phyloP scores from a whole-genome alignment of 2,888 invertebrate species.

The Bombyx huttoni region DNA sequence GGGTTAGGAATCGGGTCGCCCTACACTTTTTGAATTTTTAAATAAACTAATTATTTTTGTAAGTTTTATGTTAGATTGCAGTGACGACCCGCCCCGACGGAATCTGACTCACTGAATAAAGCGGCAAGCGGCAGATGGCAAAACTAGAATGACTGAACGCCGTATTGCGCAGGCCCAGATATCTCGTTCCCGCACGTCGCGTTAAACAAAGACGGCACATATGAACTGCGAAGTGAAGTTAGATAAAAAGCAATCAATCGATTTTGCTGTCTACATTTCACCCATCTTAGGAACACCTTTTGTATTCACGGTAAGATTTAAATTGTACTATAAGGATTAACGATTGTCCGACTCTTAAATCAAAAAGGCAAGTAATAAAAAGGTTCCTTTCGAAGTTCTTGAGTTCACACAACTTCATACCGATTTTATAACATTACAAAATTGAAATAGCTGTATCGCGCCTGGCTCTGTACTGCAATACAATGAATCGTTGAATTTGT shows the following conservation, averaged over 20 bases:
- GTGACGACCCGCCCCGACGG: constrained; percentile 68
- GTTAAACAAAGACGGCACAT: constrained; percentile 12
- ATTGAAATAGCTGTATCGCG: neutral
- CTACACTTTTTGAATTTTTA: constrained; percentile 44
- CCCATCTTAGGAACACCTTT: neutral
- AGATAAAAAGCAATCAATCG: neutral
- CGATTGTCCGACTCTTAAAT: neutral
- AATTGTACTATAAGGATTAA: neutral
- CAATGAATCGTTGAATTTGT: neutral
- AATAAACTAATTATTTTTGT: constrained; percentile 44
- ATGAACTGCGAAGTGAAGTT: constrained; percentile 14
- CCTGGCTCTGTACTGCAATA: neutral
- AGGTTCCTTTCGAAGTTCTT: neutral
- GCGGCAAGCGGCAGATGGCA: constrained; percentile 30
- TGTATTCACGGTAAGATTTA: too few relatives aligned
- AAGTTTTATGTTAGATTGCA: constrained; percentile 35
- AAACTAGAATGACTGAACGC: constrained; percentile 34
- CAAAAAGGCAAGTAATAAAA: neutral
- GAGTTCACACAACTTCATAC: neutral
- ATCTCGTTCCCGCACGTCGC: constrained; percentile 24
- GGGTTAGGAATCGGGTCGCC: constrained; percentile 59
- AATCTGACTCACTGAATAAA: constrained; percentile 50
- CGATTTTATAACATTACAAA: neutral
- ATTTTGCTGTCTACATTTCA: constrained; percentile 1
- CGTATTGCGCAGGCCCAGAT: constrained; percentile 27